Evolutionary conservation across 2,888 invertebrate species (phyloP), one percentile per base, ranked within the genome.

Genomic region (Sarcophaga variegata): DNA sequence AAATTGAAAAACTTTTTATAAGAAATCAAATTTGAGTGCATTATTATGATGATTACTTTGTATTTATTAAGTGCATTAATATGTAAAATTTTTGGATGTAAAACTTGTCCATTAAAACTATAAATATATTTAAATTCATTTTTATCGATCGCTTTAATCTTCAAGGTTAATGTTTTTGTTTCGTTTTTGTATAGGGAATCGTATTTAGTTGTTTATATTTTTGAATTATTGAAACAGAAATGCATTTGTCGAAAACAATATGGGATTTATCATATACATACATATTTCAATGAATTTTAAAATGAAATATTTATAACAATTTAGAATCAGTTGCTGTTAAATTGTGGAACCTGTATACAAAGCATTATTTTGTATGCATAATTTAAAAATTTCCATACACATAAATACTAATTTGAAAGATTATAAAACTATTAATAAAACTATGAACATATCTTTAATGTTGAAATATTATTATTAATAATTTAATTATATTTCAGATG

Each of bases 401-500:
- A 10, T 37, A 37, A 37, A 37, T 37, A 10, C 10, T 37, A 20
- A 69, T 49, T 69, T 69, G 8, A 69, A 69, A 45, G 45, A 67
- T 5, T 25, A 67, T 22, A 49, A 69, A 59, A 37, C 62, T 54
- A 54, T 54, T 17, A 14, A 4, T 54, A 54, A 54, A 54, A 10
- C 49, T 49, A 27, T 5, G 4, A 10, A 37, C 10, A 37, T 10
- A 2, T 8, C 10, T 54, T 17, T 54, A 17, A 4, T 17, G 0
- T 14, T 17, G 5, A 54, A 54, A 54, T 14, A 12, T 14, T 1
- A 17, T 17, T 54, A 54, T 54, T 54, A 54, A 54, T 14, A 54
- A 14, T 54, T 54, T 54, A 17, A 14, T 78, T 71, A 3, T 45
- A 22, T 83, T 90, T 80, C 87, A 93, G 93, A 93, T 88, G 93